phyloP scores from a whole-genome alignment of 1,140 invertebrate genomes.

The Tetramorium alpestre region DNA sequence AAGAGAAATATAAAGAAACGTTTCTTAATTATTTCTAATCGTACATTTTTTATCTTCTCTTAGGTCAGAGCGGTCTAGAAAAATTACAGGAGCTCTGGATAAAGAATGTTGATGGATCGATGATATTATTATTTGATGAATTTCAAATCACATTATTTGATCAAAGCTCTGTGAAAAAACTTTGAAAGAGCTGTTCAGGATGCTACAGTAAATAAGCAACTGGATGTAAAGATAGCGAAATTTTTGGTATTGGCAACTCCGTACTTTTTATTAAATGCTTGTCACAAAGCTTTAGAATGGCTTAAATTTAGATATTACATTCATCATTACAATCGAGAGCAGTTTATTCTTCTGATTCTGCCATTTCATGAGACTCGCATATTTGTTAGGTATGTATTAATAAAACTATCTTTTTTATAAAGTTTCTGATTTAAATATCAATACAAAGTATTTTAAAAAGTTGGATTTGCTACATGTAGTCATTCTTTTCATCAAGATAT shows the following conservation, averaged over 20 bases:
- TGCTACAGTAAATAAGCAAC: slow-evolving; percentile 90
- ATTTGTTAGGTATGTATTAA: slow-evolving; percentile 89
- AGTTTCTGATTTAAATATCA: background rate
- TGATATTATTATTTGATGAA: slow-evolving; percentile 87
- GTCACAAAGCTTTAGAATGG: slow-evolving; percentile 97
- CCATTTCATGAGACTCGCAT: slow-evolving; percentile 97
- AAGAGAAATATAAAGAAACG: background rate
- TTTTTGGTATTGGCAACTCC: slow-evolving; percentile 94
- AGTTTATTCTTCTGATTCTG: slow-evolving; percentile 92
- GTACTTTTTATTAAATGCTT: slow-evolving; percentile 93
- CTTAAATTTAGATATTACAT: slow-evolving; percentile 95
- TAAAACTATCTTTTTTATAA: background rate
- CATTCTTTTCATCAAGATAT: no score
- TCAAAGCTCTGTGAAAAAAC: slow-evolving; percentile 88
- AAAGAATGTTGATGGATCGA: no score
- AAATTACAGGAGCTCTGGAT: slow-evolving; percentile 91
- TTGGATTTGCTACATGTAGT: no score
- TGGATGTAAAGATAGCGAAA: slow-evolving; percentile 91
- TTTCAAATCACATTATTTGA: slow-evolving; percentile 93
- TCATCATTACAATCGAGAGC: slow-evolving; percentile 94
- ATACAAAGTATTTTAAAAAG: background rate
- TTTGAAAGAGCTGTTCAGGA: slow-evolving; percentile 93
- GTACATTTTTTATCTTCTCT: slow-evolving; percentile 48
- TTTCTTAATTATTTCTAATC: background rate
- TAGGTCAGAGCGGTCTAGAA: slow-evolving; percentile 91